These are phyloP conservation scores for Knipowitschia caucasica DNA, from an alignment of 2,797 vertebrate genomes.

Conservation along the genomic window DNA sequence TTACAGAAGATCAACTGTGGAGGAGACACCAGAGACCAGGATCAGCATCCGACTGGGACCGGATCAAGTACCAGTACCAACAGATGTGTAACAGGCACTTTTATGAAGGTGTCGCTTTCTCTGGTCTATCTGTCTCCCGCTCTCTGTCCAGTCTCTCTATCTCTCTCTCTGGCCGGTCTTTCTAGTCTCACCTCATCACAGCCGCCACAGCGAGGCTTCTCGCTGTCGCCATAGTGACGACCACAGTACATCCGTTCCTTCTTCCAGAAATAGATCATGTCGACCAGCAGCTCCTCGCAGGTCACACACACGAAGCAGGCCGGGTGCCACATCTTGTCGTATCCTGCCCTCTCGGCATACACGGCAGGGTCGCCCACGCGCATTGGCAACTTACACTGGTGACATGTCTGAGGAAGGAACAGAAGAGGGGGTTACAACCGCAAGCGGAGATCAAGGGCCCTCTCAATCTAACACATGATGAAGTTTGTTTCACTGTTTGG, in stretches of 20 bases:
- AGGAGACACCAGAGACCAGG: conserved; percentile 3
- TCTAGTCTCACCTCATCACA: conserved; percentile 99
- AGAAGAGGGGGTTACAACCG: neutral
- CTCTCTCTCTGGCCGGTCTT: too few relatives aligned
- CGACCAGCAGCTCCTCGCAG: conserved; percentile 90
- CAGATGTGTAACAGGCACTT: neutral
- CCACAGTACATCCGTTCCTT: conserved; percentile 92
- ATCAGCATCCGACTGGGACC: too few relatives aligned
- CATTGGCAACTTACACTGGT: conserved; percentile 86
- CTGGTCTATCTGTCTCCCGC: too few relatives aligned
- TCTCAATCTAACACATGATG: too few relatives aligned
- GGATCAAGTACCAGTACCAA: too few relatives aligned
- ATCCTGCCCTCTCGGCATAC: conserved; percentile 92
- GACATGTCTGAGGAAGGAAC: conserved; percentile 78
- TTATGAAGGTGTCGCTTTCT: too few relatives aligned
- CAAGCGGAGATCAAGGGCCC: too few relatives aligned
- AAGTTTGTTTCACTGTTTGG: too few relatives aligned
- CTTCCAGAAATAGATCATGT: conserved; percentile 99
- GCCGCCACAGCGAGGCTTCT: conserved; percentile 93
- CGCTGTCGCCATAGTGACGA: conserved; percentile 96
- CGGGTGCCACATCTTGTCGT: conserved; percentile 95
- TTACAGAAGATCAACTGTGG: conserved; percentile 94
- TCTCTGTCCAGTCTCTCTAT: too few relatives aligned
- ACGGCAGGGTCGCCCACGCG: conserved; percentile 89
- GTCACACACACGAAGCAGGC: conserved; percentile 91